A percentile compares a stretch with the other conserved stretches of the same genome.
These are phyloP conservation scores for Micoletzkya japonica DNA, from an alignment of 2,888 invertebrate genomes.

Conservation along the genomic window DNA sequence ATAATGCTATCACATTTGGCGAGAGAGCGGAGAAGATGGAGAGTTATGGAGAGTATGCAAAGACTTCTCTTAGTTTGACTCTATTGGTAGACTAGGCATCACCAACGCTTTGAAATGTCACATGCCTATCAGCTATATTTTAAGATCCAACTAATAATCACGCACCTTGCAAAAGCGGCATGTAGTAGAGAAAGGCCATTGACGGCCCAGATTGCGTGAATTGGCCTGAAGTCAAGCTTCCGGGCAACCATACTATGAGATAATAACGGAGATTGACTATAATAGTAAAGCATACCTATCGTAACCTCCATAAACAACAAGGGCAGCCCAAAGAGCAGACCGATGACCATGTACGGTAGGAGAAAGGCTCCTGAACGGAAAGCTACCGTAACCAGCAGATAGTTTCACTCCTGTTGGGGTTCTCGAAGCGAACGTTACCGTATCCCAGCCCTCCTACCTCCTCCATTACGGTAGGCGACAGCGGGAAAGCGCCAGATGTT, in stretches of 20 bases:
- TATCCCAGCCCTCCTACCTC: conserved; percentile 38
- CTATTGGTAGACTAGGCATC: background rate
- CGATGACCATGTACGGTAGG: conserved; percentile 24
- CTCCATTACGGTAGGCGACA: conserved; percentile 47
- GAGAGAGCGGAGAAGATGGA: too few species aligned
- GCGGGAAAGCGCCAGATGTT: conserved; percentile 51
- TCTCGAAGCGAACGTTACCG: too few species aligned
- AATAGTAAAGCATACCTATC: too few species aligned
- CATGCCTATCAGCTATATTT: too few species aligned
- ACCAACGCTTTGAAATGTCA: background rate
- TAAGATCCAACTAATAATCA: too few species aligned
- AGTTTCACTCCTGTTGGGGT: too few species aligned
- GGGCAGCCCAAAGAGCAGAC: conserved; percentile 28
- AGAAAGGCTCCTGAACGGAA: conserved; percentile 37
- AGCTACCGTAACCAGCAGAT: too few species aligned
- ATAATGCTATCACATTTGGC: too few species aligned
- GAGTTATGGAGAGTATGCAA: too few species aligned
- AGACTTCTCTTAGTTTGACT: too few species aligned
- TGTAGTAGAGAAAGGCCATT: conserved; percentile 17
- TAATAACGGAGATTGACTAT: too few species aligned
- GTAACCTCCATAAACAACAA: conserved; percentile 30
- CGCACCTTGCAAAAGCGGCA: conserved; percentile 16
- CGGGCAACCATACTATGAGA: too few species aligned
- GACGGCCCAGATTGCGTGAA: conserved; percentile 25
- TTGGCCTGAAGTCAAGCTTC: conserved; percentile 38